Evolutionary conservation across 2,888 invertebrate species (phyloP).

Genomic region (Oscheius sp.): DNA sequence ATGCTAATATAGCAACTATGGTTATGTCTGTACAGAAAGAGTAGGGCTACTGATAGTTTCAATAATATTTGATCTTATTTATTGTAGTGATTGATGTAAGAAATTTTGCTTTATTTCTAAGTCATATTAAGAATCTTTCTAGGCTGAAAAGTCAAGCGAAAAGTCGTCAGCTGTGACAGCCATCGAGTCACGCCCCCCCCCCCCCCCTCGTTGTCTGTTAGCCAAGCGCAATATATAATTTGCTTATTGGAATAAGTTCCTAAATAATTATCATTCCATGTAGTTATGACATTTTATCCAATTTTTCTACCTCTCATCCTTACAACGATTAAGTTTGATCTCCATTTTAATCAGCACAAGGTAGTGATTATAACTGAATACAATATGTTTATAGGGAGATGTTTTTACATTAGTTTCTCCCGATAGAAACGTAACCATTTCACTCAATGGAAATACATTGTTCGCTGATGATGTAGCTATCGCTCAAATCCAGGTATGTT

Average conservation of each 20-base stretch:
- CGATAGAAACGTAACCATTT: constrained; percentile 23
- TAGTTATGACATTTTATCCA: constrained; percentile 19
- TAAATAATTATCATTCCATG: not conserved
- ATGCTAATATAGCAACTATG: no score
- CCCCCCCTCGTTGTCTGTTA: constrained; percentile 12
- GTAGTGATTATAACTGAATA: not conserved
- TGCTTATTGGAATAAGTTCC: constrained; percentile 24
- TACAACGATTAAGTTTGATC: constrained; percentile 22
- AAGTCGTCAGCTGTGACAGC: constrained; percentile 19
- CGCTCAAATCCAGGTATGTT: constrained; percentile 20
- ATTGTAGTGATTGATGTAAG: no score
- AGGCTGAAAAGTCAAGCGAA: no score
- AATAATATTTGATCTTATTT: no score
- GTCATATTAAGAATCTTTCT: no score
- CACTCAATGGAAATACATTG: constrained; percentile 12
- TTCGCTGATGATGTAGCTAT: constrained; percentile 21
- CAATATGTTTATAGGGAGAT: constrained; percentile 20
- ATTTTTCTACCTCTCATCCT: constrained; percentile 22
- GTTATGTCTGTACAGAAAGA: no score
- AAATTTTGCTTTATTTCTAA: no score
- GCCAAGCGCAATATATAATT: constrained; percentile 19
- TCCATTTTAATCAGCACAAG: constrained; percentile 12
- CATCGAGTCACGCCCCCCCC: no score
- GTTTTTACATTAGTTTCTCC: constrained; percentile 24
- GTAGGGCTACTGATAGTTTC: no score